Evolutionary conservation across 2,113 vertebrate species (phyloP).

Genomic region (Sphaerodactylus townsendi): DNA sequence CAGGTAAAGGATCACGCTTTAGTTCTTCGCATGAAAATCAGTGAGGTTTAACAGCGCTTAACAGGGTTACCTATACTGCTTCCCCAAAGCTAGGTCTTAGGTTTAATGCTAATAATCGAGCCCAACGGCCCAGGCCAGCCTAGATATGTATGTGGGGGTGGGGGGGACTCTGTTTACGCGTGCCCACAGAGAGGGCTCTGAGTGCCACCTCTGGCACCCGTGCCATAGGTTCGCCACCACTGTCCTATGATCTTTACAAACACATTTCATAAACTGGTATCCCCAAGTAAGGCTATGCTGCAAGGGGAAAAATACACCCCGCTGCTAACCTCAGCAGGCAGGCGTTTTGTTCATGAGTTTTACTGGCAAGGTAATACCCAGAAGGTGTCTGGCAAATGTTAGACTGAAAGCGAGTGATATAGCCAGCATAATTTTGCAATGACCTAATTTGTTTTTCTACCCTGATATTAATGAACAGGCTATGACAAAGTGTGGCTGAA

Average conservation of each 20-base stretch:
- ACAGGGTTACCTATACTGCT: too few species aligned
- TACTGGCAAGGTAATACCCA: slow-evolving; percentile 8
- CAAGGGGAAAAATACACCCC: not conserved
- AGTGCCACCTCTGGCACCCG: too few species aligned
- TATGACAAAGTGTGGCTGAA: slow-evolving; percentile 11
- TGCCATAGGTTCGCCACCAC: too few species aligned
- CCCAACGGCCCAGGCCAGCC: too few species aligned
- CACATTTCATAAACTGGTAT: not conserved
- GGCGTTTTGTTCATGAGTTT: not conserved
- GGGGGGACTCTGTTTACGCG: too few species aligned
- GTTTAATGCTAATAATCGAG: too few species aligned
- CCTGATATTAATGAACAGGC: slow-evolving; percentile 2
- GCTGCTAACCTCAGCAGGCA: not conserved
- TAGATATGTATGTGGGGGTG: too few species aligned
- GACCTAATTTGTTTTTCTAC: slow-evolving; percentile 26
- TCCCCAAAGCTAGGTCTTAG: too few species aligned
- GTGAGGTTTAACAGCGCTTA: too few species aligned
- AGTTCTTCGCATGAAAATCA: too few species aligned
- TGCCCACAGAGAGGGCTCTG: too few species aligned
- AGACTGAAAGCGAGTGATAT: not conserved
- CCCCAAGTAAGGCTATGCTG: not conserved
- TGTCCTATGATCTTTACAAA: not conserved
- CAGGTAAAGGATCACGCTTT: too few species aligned
- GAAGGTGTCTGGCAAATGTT: slow-evolving; percentile 24
- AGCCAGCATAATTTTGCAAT: not conserved